Evolutionary conservation across 1,140 invertebrate species (phyloP), one percentile per base, ranked within the genome.

Genomic region (Drosophila serrata): DNA sequence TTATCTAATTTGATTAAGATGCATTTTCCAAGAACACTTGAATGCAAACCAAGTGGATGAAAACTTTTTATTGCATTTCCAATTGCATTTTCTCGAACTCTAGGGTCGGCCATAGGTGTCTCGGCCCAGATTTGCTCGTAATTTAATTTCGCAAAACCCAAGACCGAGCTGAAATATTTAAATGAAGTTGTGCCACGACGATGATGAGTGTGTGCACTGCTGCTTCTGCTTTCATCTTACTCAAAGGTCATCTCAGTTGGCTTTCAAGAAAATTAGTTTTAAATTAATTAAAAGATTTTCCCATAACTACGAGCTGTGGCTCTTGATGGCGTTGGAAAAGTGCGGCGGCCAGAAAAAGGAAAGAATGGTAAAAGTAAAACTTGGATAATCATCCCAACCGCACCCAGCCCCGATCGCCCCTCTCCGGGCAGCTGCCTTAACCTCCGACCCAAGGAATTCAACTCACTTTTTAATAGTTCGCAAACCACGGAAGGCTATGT

Each of bases 231-330:
- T 72, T 72, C 65, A 42, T 19, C 68, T 49, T 35, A 37, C 46
- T 53, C 46, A 74, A 73, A 74, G 70, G 70, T 74, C 70, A 62
- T 22, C 60, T 74, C 49, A 27, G 46, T 74, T 62, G 33, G 67
- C 70, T 74, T 63, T 55, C 39, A 62, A 63, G 69, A 43, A 75
- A 75, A 75, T 75, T 55, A 75, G 72, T 75, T 75, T 63, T 56
- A 75, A 75, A 75, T 75, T 75, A 75, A 75, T 75, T 75, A 75
- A 75, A 75, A 75, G 58, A 63, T 75, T 75, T 75, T 75, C 72
- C 40, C 58, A 55, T 53, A 75, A 75, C 58, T 74, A 58, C 62
- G 58, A 33, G 58, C 70, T 74, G 46, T 61, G 69, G 46, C 46
- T 73, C 56, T 62, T 62, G 49, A 45, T 46, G 67, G 65, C 33